Conservation (phyloP, 2,888 invertebrate species). For the Pollenia griseotomentosa region DNA sequence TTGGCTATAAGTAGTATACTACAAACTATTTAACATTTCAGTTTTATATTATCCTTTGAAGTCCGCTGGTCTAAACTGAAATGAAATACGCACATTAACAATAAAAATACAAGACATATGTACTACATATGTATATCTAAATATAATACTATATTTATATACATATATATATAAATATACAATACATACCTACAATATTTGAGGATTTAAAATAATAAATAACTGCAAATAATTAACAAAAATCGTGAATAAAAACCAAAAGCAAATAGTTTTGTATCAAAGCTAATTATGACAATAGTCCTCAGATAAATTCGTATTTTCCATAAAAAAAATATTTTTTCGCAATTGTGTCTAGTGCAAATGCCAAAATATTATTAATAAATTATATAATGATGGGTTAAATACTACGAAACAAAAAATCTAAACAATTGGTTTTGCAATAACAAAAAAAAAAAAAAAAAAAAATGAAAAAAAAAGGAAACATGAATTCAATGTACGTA, state of each 20-base stretch:
- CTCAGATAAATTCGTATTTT: slow-evolving; percentile 36
- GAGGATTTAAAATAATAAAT: slow-evolving; percentile 16
- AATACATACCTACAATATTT: slow-evolving; percentile 45
- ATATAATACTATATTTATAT: not conserved
- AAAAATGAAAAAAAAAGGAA: slow-evolving; percentile 26
- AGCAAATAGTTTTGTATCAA: slow-evolving; percentile 65
- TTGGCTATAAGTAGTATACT: slow-evolving; percentile 64
- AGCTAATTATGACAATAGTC: slow-evolving; percentile 63
- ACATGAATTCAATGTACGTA: slow-evolving; percentile 61
- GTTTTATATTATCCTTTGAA: slow-evolving; percentile 73
- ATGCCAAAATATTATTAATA: slow-evolving; percentile 42
- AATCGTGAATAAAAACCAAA: not conserved
- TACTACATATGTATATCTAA: slow-evolving; percentile 31
- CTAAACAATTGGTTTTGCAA: slow-evolving; percentile 56
- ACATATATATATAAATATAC: slow-evolving; percentile 6
- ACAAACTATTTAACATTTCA: slow-evolving; percentile 68
- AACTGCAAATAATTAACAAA: slow-evolving; percentile 20
- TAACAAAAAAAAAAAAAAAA: slow-evolving; percentile 38
- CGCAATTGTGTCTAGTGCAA: slow-evolving; percentile 33
- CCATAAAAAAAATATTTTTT: slow-evolving; percentile 7
- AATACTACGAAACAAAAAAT: slow-evolving; percentile 44
- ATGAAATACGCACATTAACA: slow-evolving; percentile 68
- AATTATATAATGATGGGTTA: slow-evolving; percentile 69
- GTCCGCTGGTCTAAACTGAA: slow-evolving; percentile 67
- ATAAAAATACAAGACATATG: slow-evolving; percentile 50